A percentile compares a stretch with the other conserved stretches of the same genome.
Evolutionary conservation across 2,888 invertebrate genomes (phyloP).

Genomic region (Suillia variegata): DNA sequence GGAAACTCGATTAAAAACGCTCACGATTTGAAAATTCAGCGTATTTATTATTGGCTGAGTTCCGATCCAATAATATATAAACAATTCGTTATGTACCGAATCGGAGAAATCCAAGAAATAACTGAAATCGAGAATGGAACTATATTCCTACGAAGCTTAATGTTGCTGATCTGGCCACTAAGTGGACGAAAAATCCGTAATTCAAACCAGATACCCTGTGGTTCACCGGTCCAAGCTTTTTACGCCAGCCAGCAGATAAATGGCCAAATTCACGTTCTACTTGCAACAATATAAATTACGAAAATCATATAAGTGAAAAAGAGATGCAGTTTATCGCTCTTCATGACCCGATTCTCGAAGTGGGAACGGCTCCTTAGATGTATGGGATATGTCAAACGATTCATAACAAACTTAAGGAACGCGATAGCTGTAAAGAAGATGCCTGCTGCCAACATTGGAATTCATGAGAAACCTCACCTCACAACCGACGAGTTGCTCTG

Average conservation of each 20-base stretch:
- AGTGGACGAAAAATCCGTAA: slow-evolving; percentile 19
- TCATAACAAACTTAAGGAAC: too few species aligned
- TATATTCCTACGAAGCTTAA: slow-evolving; percentile 27
- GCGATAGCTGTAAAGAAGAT: too few species aligned
- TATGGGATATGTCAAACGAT: too few species aligned
- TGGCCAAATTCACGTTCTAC: slow-evolving; percentile 12
- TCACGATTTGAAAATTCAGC: slow-evolving; percentile 23
- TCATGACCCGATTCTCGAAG: too few species aligned
- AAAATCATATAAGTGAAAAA: too few species aligned
- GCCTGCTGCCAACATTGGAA: too few species aligned
- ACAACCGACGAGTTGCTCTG: too few species aligned
- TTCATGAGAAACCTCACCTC: too few species aligned
- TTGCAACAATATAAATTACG: too few species aligned
- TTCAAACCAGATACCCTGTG: slow-evolving; percentile 10
- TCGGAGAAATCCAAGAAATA: slow-evolving; percentile 28
- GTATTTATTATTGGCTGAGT: slow-evolving; percentile 33
- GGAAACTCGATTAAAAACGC: slow-evolving; percentile 21
- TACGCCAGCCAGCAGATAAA: slow-evolving; percentile 8
- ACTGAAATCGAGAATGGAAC: slow-evolving; percentile 18
- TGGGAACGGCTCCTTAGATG: too few species aligned
- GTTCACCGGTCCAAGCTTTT: slow-evolving; percentile 27
- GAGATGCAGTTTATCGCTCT: too few species aligned
- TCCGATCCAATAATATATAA: slow-evolving; percentile 30
- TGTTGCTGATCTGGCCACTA: slow-evolving; percentile 29
- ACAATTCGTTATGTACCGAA: slow-evolving; percentile 30